Base-by-base conservation (phyloP, 2,113 vertebrate species). In the Ceratotherium simum region DNA sequence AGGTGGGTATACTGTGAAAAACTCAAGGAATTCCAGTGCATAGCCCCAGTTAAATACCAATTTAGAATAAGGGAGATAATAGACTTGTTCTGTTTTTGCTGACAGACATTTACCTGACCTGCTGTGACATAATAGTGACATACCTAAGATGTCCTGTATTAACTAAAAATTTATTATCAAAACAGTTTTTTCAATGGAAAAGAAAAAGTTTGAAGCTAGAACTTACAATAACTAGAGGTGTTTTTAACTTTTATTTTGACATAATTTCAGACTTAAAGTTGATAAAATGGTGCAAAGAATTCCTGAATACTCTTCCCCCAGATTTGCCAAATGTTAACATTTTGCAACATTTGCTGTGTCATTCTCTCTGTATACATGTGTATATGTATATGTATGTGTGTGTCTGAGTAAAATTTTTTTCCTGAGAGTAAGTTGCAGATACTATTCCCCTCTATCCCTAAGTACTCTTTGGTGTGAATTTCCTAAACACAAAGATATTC, bases 241-340 rank as follows among this genome's bases (percentile, higher is more conserved):
- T 79, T 69, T 67, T 70, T 16, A 82, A 95, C 65, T 89, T 88
- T 31, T 62, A 80, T 95, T 85, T 54, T 76, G 46, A 76, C 46
- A 76, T 76, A 93, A 48, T 84, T 64, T 89, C 67, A 72, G 25
- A n/a, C 56, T 89, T 89, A 64, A 83, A 95, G 67, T 95, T 65
- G n/a, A 20, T 58, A 46, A 90, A 75, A 46, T 46, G 83, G 69
- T 90, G 62, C 46, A 90, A 82, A 89, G 56, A 90, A 83, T 75
- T 75, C 46, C 79, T 67, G 11, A 93, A 83, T 75, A 56, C 48
- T 60, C 67, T 76, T 14, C 29, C 17, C 27, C 58, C n/a, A 83
- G 60, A 84, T 84, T 78, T 58, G 8, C 31, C 60, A 76, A 69
- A 76, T 51, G 60, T 76, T 78, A 78, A 60, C 39, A 80, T 65